phyloP scores from a whole-genome alignment of 2,888 invertebrate species.

The Clistopyga incitator region DNA sequence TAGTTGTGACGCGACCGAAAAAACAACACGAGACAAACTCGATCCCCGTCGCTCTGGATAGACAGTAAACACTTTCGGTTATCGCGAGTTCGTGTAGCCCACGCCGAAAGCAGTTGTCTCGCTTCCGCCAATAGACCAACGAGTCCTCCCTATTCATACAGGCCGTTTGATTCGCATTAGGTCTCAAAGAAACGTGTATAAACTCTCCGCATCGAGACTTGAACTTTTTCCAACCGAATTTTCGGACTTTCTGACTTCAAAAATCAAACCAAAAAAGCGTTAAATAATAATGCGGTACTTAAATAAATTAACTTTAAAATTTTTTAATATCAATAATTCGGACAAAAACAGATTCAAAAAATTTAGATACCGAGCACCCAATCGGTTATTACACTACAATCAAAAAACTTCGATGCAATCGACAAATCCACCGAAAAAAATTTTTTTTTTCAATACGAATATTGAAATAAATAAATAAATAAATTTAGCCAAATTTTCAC shows the following conservation, averaged over 20 bases:
- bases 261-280: not conserved
- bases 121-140: conserved; percentile 30
- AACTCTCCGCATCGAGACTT: conserved; percentile 57
- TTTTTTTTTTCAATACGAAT: too few relatives aligned
- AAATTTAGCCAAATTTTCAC: not conserved
- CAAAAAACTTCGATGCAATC: too few relatives aligned
- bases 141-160: conserved; percentile 65
- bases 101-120: conserved; percentile 59
- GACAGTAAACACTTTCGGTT: conserved; percentile 79
- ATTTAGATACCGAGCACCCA: not conserved
- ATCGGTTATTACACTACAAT: too few relatives aligned
- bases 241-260: not conserved
- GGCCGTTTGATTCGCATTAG: conserved; percentile 78
- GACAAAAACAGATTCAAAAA: not conserved
- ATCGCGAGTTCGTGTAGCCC: conserved; percentile 52
- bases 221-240: not conserved
- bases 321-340: too few relatives aligned
- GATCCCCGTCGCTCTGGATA: conserved; percentile 60
- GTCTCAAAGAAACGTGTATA: conserved; percentile 36
- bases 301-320: too few relatives aligned
- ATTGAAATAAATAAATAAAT: too few relatives aligned
- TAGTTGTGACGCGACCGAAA: conserved; percentile 21
- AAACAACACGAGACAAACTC: conserved; percentile 30
- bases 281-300: not conserved
- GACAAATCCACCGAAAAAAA: too few relatives aligned